Percentiles rank a stretch among this genome's conserved stretches.
These are phyloP conservation scores for Tetragnatha versicolor DNA, from an alignment of 1,140 invertebrate genomes.

Conservation along the genomic window DNA sequence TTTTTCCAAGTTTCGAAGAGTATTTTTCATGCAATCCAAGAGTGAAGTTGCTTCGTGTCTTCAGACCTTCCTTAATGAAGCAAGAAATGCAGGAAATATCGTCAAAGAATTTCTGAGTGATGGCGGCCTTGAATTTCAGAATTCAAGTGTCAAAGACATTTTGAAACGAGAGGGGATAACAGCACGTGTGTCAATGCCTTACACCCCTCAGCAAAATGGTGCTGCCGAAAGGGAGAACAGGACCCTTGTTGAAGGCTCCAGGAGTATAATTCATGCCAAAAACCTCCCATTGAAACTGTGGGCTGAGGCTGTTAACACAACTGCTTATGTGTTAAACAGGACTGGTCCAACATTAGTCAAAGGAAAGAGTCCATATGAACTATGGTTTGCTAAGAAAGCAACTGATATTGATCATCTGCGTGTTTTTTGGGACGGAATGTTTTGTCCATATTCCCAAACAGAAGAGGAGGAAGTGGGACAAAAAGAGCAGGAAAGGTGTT, in stretches of 20 bases:
- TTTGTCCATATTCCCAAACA: background rate
- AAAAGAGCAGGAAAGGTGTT: too few species aligned
- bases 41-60: background rate
- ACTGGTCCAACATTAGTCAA: background rate
- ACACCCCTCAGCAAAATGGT: slow-evolving; percentile 67
- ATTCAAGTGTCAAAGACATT: slow-evolving; percentile 47
- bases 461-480: slow-evolving; percentile 14
- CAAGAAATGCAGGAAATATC: background rate
- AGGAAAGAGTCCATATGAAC: background rate
- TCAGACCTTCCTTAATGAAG: background rate
- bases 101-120: slow-evolving; percentile 8
- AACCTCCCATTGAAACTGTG: slow-evolving; percentile 25
- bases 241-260: slow-evolving; percentile 24
- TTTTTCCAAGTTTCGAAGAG: slow-evolving; percentile 5
- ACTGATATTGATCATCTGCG: background rate
- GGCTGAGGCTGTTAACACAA: too few species aligned
- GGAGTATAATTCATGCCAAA: slow-evolving; percentile 23
- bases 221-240: slow-evolving; percentile 55
- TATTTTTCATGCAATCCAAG: slow-evolving; percentile 11
- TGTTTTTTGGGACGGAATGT: background rate
- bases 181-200: slow-evolving; percentile 59
- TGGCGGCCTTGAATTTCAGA: slow-evolving; percentile 63
- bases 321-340: too few species aligned
- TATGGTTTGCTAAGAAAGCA: too few species aligned
- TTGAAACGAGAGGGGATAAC: background rate